Base-by-base conservation (phyloP, 2,113 vertebrate genomes). In the Bagarius yarrelli region DNA sequence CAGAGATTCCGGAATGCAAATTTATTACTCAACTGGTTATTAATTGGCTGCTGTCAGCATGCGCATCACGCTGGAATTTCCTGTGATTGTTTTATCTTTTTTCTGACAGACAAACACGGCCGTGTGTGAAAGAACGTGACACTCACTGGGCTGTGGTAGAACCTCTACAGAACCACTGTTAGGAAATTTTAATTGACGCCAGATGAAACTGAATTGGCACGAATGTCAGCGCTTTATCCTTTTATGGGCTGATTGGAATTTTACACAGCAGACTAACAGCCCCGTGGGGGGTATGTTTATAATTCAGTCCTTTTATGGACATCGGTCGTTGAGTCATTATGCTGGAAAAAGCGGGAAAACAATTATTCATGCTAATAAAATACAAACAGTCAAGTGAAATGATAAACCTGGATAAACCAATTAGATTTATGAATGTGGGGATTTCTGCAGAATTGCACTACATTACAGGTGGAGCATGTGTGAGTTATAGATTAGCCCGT, bases 121-220 rank as follows among this genome's bases (percentile, higher is more conserved):
- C 27, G 1, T 50, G 52, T 36, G 83, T 60, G 83, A 64, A 88
- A 83, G 88, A 89, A 90, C 89, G 85, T 83, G 84, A 88, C 91
- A 89, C 81, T 81, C 32, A 21, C 44, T 19, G 52, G 59, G 60
- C 47, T 66, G 44, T 21, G 11, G 25, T 81, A 63, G 84, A 84
- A 70, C 71, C 83, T 84, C 88, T 40, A 80, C 87, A 89, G 87
- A 86, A 88, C 85, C 86, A 89, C 85, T 83, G 72, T 86, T 89
- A 86, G 86, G 87, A 88, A 88, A 89, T 88, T 87, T 86, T 91
- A 90, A 89, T 90, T 91, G 84, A 79, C 69, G 83, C 85, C 71
- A 74, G 87, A 79, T 82, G 80, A 88, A 85, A 84, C 85, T 84
- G 85, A 86, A 88, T 90, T 85, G 78, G 81, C 70, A 52, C 64